Evolutionary conservation across 2,888 invertebrate genomes (phyloP), one percentile per base, ranked within the genome.

Genomic region (Halictus ligatus): DNA sequence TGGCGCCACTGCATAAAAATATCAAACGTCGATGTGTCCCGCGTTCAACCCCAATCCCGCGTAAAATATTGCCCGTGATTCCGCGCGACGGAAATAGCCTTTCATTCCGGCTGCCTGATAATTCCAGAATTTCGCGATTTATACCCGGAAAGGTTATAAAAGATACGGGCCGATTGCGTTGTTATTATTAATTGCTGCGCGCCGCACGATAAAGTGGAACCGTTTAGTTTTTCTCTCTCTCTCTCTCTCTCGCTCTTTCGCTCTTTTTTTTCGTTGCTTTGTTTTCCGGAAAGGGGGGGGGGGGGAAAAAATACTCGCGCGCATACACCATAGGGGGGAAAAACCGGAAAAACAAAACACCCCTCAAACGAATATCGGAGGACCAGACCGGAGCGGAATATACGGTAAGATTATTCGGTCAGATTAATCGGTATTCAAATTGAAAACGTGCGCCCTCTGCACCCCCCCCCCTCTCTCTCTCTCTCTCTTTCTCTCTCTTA

Each of bases 1-100:
- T 93, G 94, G 93, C 94, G 93, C 93, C 94, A 94, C 94, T 94
- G 93, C 93, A 94, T 94, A 94, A 94, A 94, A 95, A 95, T 95
- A 95, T 95, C 95, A 95, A 95, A 95, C 95, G 95, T 95, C 95
- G 94, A 95, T 95, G 95, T 93, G 92, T 92, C 93, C 67, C 92
- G 91, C 91, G 89, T 92, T 91, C 92, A 91, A 92, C 91, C 93
- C 93, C 94, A 93, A 94, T 94, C 93, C 93, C 92, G 78, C 93
- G 94, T 94, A 94, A 95, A 95, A 95, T 95, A 94, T 95, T 93
- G 93, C 94, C 89, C 93, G 93, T 93, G 91, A 92, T 92, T 92
- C 92, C 91, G 90, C 86, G 91, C 89, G 90, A 92, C 92, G 93
- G 92, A 93, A 93, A 93, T 92, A 92, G 92, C 92, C 92, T 92